Evolutionary conservation across 2,888 invertebrate species (phyloP).

Genomic region (Glyphotaelius pellucidus): DNA sequence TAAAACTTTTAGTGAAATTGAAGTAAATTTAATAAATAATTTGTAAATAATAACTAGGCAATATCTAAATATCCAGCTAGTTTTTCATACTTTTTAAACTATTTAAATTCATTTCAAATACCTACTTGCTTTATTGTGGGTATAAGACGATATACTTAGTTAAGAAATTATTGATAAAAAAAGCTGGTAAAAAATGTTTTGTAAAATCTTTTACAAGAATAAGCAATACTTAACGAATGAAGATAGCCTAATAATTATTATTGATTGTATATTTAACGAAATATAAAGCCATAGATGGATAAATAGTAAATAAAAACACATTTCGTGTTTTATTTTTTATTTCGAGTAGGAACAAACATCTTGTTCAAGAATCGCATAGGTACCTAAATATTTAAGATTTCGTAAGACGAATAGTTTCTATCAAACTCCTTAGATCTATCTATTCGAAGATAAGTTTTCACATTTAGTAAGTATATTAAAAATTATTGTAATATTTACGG

Average conservation of each 20-base stretch:
- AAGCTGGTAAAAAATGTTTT: not conserved
- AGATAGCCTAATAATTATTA: not conserved
- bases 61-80: not conserved
- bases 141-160: not conserved
- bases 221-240: not conserved
- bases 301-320: slow-evolving; percentile 15
- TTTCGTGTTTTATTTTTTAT: not conserved
- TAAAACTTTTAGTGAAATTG: not conserved
- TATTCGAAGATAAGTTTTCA: not conserved
- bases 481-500: not conserved
- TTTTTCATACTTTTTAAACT: not conserved
- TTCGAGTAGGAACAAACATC: not conserved
- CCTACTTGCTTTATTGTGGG: not conserved
- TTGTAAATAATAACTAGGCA: not conserved
- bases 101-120: not conserved
- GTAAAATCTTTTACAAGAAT: not conserved
- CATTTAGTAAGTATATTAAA: not conserved
- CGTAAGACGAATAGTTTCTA: not conserved
- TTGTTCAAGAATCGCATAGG: not conserved
- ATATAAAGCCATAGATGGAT: slow-evolving; percentile 52
- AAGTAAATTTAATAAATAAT: not conserved
- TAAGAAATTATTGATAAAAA: not conserved
- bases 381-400: not conserved
- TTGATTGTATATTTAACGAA: slow-evolving; percentile 10
- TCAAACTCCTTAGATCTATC: not conserved